Evolutionary conservation across 2,113 vertebrate species (phyloP), one percentile per base, ranked within the genome.

Genomic region (Crotalus tigris): DNA sequence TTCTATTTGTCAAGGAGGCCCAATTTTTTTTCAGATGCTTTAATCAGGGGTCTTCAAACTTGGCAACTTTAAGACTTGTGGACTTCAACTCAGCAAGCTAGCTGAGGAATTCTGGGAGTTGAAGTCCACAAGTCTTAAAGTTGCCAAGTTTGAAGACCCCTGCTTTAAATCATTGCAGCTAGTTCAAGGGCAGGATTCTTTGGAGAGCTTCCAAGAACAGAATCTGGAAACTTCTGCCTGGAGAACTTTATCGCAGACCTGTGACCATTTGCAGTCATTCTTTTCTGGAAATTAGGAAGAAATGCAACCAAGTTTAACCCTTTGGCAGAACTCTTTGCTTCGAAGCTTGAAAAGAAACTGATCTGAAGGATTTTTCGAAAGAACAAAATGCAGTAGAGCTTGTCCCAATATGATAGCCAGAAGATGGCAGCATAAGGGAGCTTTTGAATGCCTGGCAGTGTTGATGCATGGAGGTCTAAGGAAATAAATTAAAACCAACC

Each of bases 401-500:
- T 69, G 29, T 69, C 13, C 4, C 23, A 13, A 3, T 19, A 55
- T 46, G 7, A 46, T 54, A 58, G 53, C 90, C 93, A 89, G 90
- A 75, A 93, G 93, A 87, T 91, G 93, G 93, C 86, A 91, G 93
- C 44, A 89, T 87, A 93, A 89, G 86, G 24, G 92, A 92, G 81
- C 61, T 4, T 88, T 88, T 93, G 93, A 51, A 88, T 94, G 64
- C 58, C 92, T 54, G 23, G 90, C 69, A 88, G 90, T 89, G 24
- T n/a, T 89, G 29, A 81, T 13, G 64, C 55, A 92, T 12, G 17
- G 15, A 0, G 0, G 39, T 75, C 93, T 91, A 92, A 91, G 95
- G 57, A 93, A 94, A 94, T 92, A 87, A 95, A 96, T 95, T 93
- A 93, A 93, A 95, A 91, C 26, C 85, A 96, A 95, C 89, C 90